Base-by-base conservation (phyloP, 2,113 vertebrate species). In the Indicator indicator region DNA sequence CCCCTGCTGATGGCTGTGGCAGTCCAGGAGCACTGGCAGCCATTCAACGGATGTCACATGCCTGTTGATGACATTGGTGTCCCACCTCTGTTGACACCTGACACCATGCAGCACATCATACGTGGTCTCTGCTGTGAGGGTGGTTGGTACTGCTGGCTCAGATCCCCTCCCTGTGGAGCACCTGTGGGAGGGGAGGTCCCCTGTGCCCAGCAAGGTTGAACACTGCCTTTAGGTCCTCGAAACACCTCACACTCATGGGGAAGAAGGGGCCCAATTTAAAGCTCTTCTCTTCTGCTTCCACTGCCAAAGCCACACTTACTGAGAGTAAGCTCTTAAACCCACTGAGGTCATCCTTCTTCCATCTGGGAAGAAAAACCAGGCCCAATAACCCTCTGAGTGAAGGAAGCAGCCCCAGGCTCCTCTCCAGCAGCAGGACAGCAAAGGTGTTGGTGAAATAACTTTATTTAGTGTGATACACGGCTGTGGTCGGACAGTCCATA, bases 401-500 rank as follows among this genome's bases (percentile, higher is more conserved):
- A 63, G 19, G 2, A 36, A 24, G 21, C 21, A 46, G 67, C 68
- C 68, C 32, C 67, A 6, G 42, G 42, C 32, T 28, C 30, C 56
- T 4, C 28, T 7, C 20, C 1, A 1, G 72, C 64, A 75, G 56
- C 62, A 69, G 83, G 71, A 60, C 27, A 94, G 90, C 11, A 0
- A 14, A n/a, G 55, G 85, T 12, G 75, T 98, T 97, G 98, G 98
- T 98, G 98, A 99, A 99, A 98, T 97, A 96, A 88, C 94, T 96
- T 97, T 97, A 97, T 98, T 98, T 97, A 97, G 97, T 97, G 98
- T 98, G 98, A 98, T 98, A 98, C 98, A 98, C 95, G 98, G 98
- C 98, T 98, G 98, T 98, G 96, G 97, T 98, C 98, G 97, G 98
- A 99, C 98, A 98, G 98, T 98, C 98, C 98, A 98, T 98, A 98